phyloP scores from a whole-genome alignment of 2,888 invertebrate genomes.

The Sinotaia quadrata region DNA sequence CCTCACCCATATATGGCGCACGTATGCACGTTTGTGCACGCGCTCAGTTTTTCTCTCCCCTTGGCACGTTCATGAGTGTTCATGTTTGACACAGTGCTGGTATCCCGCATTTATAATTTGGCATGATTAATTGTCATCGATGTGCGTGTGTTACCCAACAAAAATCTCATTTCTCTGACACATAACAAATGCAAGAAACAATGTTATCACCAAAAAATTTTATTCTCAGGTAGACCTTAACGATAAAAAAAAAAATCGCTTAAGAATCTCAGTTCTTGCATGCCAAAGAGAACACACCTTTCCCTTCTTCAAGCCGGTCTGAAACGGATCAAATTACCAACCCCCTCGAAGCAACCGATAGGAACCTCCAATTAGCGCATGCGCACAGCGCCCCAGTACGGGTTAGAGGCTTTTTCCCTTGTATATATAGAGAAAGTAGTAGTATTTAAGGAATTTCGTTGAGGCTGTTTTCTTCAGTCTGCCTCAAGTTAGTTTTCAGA shows the following conservation, averaged over 20 bases:
- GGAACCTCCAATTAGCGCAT: slow-evolving; percentile 31
- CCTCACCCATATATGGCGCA: slow-evolving; percentile 17
- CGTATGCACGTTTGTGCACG: neutral
- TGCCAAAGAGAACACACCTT: no score
- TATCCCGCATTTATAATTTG: no score
- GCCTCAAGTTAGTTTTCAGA: slow-evolving; percentile 31
- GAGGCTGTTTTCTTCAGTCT: slow-evolving; percentile 46
- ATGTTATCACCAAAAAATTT: no score
- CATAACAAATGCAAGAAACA: no score
- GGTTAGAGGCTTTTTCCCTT: no score
- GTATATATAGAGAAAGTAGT: slow-evolving; percentile 51
- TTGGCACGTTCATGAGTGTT: slow-evolving; percentile 1
- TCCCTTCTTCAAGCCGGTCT: slow-evolving; percentile 27
- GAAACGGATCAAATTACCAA: slow-evolving; percentile 30
- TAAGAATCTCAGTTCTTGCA: no score
- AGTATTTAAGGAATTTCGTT: slow-evolving; percentile 64
- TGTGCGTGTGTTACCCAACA: no score
- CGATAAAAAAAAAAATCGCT: no score
- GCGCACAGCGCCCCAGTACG: slow-evolving; percentile 29
- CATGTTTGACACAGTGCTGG: no score
- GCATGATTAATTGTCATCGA: no score
- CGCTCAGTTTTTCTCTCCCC: neutral
- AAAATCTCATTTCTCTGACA: no score
- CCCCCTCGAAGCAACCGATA: slow-evolving; percentile 5
- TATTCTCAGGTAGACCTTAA: no score